Percentiles rank a stretch among this genome's conserved stretches.
These are phyloP conservation scores for Machimus atricapillus DNA, from an alignment of 2,888 invertebrate genomes.

Conservation along the genomic window DNA sequence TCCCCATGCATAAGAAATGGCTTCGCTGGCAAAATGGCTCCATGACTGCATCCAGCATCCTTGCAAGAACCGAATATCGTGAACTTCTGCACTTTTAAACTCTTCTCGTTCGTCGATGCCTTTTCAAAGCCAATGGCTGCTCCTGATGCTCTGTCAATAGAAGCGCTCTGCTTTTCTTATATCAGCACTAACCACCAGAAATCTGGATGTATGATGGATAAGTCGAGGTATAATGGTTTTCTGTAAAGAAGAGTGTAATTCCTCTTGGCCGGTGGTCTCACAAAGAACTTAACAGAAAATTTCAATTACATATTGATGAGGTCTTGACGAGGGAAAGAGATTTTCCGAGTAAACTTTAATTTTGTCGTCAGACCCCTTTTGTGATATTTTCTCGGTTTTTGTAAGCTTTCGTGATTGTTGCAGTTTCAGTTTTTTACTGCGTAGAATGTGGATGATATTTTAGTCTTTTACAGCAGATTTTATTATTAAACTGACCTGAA, in stretches of 20 bases:
- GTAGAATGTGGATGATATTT: background rate
- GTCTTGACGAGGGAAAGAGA: background rate
- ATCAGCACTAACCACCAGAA: background rate
- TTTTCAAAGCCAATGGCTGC: background rate
- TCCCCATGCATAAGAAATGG: background rate
- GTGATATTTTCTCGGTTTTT: background rate
- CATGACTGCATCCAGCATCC: background rate
- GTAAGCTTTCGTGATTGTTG: background rate
- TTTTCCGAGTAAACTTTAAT: background rate
- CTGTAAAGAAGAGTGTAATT: background rate
- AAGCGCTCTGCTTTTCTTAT: background rate
- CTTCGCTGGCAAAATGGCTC: background rate
- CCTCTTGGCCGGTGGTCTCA: background rate
- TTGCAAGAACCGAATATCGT: background rate
- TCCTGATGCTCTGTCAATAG: background rate
- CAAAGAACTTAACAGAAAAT: background rate
- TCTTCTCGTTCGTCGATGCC: background rate
- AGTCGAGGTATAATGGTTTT: background rate
- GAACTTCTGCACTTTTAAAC: background rate
- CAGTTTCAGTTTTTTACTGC: background rate
- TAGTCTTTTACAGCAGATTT: background rate
- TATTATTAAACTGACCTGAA: background rate
- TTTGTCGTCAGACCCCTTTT: background rate
- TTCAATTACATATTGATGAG: background rate
- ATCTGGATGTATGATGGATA: background rate